phyloP scores from a whole-genome alignment of 2,888 invertebrate species.

The Steinernema scapterisci region DNA sequence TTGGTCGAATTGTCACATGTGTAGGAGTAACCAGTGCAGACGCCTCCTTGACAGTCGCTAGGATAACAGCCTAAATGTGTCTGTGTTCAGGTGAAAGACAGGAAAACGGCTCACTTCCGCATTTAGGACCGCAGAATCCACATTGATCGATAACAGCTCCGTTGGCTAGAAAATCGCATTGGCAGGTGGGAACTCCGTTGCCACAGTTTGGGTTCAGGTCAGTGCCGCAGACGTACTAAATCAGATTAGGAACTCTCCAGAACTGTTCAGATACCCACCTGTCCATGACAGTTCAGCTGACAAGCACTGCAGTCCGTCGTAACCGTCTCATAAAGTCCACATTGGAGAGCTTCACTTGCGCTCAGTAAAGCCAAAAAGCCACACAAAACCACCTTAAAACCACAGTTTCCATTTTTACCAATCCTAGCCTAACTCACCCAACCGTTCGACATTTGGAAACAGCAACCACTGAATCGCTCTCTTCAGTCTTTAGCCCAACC shows the following conservation, averaged over 20 bases:
- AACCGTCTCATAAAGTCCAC: neutral
- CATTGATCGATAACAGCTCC: conserved; percentile 5
- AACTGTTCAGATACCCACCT: neutral
- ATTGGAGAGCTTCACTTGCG: neutral
- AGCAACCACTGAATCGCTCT: neutral
- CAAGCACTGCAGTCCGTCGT: neutral
- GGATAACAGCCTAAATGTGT: neutral
- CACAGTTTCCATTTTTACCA: too few species aligned
- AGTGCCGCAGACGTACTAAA: neutral
- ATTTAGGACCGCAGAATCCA: neutral
- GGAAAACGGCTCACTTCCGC: neutral
- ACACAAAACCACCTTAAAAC: too few species aligned
- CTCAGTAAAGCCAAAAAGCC: neutral
- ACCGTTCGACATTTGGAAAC: neutral
- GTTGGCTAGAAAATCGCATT: neutral
- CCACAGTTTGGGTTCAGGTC: neutral
- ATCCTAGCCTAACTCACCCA: neutral
- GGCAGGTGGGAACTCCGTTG: neutral
- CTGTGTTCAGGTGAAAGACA: neutral
- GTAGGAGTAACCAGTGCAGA: neutral
- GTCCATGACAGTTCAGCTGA: neutral
- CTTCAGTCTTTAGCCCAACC: neutral
- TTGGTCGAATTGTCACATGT: neutral
- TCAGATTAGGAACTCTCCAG: too few species aligned
- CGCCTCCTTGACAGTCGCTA: neutral